These are phyloP conservation scores for Pristionchus mayeri DNA, from an alignment of 2,888 invertebrate genomes.

Conservation along the genomic window DNA sequence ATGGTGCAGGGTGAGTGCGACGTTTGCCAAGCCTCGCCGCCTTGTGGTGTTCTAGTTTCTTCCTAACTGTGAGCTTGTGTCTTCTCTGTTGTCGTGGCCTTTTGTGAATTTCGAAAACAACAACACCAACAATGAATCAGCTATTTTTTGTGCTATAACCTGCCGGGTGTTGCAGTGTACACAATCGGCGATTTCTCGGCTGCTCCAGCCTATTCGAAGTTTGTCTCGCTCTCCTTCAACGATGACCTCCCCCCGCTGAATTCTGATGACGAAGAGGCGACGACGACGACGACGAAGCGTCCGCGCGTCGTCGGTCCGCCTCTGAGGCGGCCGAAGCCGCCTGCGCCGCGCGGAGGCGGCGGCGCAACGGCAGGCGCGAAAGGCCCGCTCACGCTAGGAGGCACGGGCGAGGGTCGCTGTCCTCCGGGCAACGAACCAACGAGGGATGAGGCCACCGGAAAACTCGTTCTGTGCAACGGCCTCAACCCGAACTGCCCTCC, in stretches of 20 bases:
- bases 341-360: constrained; percentile 52
- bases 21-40: neutral
- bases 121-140: neutral
- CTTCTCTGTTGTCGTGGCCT: constrained; percentile 7
- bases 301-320: constrained; percentile 73
- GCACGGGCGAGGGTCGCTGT: constrained; percentile 69
- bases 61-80: constrained; percentile 6
- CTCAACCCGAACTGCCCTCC: constrained; percentile 75
- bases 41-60: neutral
- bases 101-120: constrained; percentile 1
- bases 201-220: constrained; percentile 34
- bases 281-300: constrained; percentile 54
- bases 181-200: constrained; percentile 44
- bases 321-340: constrained; percentile 67
- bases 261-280: constrained; percentile 27
- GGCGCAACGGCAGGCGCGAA: constrained; percentile 50
- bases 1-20: constrained; percentile 63
- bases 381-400: constrained; percentile 54
- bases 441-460: constrained; percentile 62
- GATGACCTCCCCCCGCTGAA: constrained; percentile 32
- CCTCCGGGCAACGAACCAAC: constrained; percentile 74
- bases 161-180: constrained; percentile 46
- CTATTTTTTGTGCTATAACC: neutral
- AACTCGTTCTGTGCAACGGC: constrained; percentile 71
- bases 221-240: constrained; percentile 44